A percentile compares a stretch with the other conserved stretches of the same genome.
These are phyloP conservation scores for Drosophila suzukii DNA, from an alignment of 1,140 invertebrate genomes.

Conservation along the genomic window DNA sequence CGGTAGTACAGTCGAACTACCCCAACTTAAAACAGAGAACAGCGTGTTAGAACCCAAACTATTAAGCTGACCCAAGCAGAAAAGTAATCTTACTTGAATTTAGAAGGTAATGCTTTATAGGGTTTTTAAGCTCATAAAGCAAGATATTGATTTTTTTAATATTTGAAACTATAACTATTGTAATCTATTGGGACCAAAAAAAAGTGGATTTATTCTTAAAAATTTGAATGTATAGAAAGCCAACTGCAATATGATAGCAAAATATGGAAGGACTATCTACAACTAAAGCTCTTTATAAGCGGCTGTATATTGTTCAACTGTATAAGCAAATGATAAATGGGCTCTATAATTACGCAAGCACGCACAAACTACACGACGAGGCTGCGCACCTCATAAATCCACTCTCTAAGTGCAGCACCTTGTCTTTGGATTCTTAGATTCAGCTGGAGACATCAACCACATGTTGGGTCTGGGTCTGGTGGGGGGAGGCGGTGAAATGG, in stretches of 20 bases:
- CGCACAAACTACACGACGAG: conserved; percentile 25
- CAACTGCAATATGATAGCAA: too few relatives aligned
- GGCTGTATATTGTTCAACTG: conserved; percentile 5
- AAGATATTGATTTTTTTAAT: too few relatives aligned
- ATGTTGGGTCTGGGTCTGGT: not conserved
- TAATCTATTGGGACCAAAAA: too few relatives aligned
- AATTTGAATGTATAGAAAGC: too few relatives aligned
- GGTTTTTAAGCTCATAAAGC: too few relatives aligned
- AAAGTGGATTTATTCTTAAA: too few relatives aligned
- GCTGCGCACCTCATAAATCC: conserved; percentile 52
- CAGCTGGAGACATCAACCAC: conserved; percentile 32
- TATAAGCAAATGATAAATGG: conserved; percentile 55
- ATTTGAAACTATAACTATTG: too few relatives aligned
- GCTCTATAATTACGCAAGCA: conserved; percentile 59
- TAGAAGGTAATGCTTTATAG: too few relatives aligned
- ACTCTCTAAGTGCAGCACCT: conserved; percentile 35
- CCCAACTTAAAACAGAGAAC: not conserved
- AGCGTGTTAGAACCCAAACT: too few relatives aligned
- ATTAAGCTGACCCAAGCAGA: not conserved
- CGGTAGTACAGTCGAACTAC: conserved; percentile 20
- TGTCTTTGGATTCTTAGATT: conserved; percentile 15
- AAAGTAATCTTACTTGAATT: too few relatives aligned
- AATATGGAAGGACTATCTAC: not conserved
- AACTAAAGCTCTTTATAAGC: not conserved
- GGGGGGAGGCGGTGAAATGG: conserved; percentile 15